Evolutionary conservation across 2,797 vertebrate species (phyloP).

Genomic region (Lithobates sylvaticus): DNA sequence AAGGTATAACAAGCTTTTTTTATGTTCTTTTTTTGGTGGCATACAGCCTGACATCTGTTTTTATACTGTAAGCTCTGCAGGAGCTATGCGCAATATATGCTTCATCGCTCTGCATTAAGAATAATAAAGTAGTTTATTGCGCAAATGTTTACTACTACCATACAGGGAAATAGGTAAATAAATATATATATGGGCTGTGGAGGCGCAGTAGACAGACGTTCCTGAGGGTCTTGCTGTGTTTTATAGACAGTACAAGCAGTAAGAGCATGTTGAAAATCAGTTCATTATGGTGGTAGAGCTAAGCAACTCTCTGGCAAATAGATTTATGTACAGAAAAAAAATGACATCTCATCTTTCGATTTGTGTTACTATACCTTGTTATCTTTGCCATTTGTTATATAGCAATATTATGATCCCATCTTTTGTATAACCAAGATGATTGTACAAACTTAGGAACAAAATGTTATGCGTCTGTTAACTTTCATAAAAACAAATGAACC

Average conservation of each 20-base stretch:
- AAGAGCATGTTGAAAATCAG: not conserved
- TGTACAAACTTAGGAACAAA: no score
- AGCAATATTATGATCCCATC: not conserved
- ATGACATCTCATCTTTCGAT: not conserved
- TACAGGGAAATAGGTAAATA: slow-evolving; percentile 1
- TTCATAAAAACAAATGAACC: no score
- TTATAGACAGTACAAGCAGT: not conserved
- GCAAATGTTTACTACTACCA: slow-evolving; percentile 19
- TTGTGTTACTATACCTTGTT: not conserved
- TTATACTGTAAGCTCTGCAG: not conserved
- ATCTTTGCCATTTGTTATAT: not conserved
- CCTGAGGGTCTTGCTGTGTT: not conserved
- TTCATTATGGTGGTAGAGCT: not conserved
- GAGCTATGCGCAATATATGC: slow-evolving; percentile 10
- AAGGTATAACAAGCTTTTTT: slow-evolving; percentile 38
- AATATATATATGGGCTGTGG: slow-evolving; percentile 19
- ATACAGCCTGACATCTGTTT: slow-evolving; percentile 48
- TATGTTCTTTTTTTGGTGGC: slow-evolving; percentile 6
- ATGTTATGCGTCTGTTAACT: no score
- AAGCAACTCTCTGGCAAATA: not conserved
- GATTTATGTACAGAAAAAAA: not conserved
- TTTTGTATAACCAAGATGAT: no score
- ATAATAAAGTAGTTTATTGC: slow-evolving; percentile 35
- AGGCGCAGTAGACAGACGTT: not conserved
- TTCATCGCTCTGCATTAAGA: slow-evolving; percentile 29